Evolutionary conservation across 2,113 vertebrate species (phyloP), one percentile per base, ranked within the genome.

Genomic region (Panthera leo): DNA sequence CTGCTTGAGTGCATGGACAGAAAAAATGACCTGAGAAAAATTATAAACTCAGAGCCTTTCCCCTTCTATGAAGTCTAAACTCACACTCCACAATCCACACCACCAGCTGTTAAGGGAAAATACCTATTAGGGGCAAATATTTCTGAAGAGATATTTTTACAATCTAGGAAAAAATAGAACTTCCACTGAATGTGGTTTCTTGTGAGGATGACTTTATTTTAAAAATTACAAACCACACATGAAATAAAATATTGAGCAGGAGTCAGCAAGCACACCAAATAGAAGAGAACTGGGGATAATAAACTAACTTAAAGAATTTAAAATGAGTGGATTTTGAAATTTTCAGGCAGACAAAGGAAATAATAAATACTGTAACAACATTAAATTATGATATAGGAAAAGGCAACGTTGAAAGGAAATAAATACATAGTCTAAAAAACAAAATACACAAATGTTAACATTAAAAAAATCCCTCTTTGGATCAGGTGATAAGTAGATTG

Each of bases 231-330:
- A 91, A 80, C 14, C 12, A 70, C n/a, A 42, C 14, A 19, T 58
- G 70, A 91, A 83, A 89, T 71, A 63, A 73, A 89, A 89, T 48
- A 67, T 63, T 25, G 29, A 34, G 55, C 48, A 12, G 34, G 55
- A 51, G 42, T 65, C 29, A 78, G 31, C 13, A 70, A 55, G 71
- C 11, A 48, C 19, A 87, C 4, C 15, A 51, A 93, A 67, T 67
- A 89, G 27, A 90, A 80, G 34, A 94, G 5, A 92, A 45, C 29
- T 83, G 23, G 19, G 83, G 14, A 51, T 45, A 68, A 83, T 31
- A 10, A 68, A 71, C 9, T 21, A 91, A 78, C 51, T 85, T 93
- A 70, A 80, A 85, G 21, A 94, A 61, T 68, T 94, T 95, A 80
- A 85, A 61, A 71, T 18, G 85, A 87, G 9, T 48, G 3, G 2